These are phyloP conservation scores for Hippopotamus amphibius DNA, from an alignment of 2,113 vertebrate species.

Conservation along the genomic window DNA sequence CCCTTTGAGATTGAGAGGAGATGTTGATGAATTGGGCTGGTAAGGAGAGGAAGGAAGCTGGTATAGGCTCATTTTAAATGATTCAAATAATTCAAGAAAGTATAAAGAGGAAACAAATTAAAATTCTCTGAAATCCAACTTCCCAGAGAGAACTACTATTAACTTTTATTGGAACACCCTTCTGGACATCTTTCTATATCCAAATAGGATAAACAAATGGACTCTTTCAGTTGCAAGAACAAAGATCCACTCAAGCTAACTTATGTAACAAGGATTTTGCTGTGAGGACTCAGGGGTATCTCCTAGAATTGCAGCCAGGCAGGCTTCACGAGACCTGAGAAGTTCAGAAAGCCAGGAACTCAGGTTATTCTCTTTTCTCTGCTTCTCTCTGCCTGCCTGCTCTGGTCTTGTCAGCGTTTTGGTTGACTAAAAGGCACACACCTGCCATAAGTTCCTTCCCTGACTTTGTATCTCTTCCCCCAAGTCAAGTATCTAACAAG, in stretches of 20 bases:
- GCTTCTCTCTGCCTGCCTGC: not conserved
- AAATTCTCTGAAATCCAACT: not conserved
- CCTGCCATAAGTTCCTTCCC: not conserved
- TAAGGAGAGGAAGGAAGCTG: not conserved
- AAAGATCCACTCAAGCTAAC: not conserved
- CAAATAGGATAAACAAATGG: not conserved
- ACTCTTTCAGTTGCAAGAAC: not conserved
- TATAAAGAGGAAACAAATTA: not conserved
- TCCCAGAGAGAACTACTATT: not conserved
- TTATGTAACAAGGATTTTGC: not conserved
- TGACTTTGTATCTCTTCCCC: not conserved
- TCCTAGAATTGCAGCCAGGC: not conserved
- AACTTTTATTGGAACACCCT: not conserved
- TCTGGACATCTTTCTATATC: not conserved
- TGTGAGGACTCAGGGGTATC: not conserved
- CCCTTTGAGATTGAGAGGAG: not conserved
- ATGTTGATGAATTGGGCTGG: not conserved
- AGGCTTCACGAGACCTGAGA: not conserved
- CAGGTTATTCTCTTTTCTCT: not conserved
- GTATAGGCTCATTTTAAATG: not conserved
- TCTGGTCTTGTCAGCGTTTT: not conserved
- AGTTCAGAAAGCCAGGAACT: not conserved
- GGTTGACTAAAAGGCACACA: not conserved
- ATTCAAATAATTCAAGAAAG: not conserved
- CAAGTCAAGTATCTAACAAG: not conserved